Percentiles rank a stretch among this genome's conserved stretches.
Evolutionary conservation across 1,140 invertebrate genomes (phyloP).

Genomic region (Penaeus vannamei): DNA sequence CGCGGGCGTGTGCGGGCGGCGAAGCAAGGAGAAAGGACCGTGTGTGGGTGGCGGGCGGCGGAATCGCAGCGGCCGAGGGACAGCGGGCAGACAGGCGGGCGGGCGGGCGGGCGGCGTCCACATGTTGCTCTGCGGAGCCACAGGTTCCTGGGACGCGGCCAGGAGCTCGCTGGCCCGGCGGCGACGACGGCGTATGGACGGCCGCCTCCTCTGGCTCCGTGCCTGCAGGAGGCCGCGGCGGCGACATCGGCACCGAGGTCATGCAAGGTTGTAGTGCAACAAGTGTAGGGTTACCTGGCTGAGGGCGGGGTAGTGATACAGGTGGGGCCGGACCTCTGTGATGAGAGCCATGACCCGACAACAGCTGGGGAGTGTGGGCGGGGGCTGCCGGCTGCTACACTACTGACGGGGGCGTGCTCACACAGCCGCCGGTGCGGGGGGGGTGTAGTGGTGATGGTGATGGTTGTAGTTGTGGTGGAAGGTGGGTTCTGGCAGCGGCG

Average conservation of each 20-base stretch:
- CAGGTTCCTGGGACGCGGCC: slow-evolving; percentile 56
- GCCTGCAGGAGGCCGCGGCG: background rate
- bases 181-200: background rate
- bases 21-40: background rate
- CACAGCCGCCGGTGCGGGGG: slow-evolving; percentile 25
- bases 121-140: slow-evolving; percentile 63
- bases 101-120: slow-evolving; percentile 24
- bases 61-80: background rate
- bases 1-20: background rate
- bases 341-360: slow-evolving; percentile 64
- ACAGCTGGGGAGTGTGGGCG: slow-evolving; percentile 23
- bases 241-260: slow-evolving; percentile 20
- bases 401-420: slow-evolving; percentile 43
- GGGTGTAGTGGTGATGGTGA: slow-evolving; percentile 40
- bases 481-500: slow-evolving; percentile 27
- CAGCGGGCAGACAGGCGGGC: background rate
- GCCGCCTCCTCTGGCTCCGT: slow-evolving; percentile 41
- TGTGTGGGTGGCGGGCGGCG: background rate
- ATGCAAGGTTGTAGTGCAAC: slow-evolving; percentile 51
- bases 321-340: slow-evolving; percentile 66
- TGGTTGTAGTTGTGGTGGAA: slow-evolving; percentile 13
- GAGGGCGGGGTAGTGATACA: slow-evolving; percentile 67
- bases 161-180: background rate
- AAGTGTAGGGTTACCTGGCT: slow-evolving; percentile 64
- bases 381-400: slow-evolving; percentile 40